These are phyloP conservation scores for Nezara viridula DNA, from an alignment of 2,888 invertebrate genomes.

Conservation along the genomic window DNA sequence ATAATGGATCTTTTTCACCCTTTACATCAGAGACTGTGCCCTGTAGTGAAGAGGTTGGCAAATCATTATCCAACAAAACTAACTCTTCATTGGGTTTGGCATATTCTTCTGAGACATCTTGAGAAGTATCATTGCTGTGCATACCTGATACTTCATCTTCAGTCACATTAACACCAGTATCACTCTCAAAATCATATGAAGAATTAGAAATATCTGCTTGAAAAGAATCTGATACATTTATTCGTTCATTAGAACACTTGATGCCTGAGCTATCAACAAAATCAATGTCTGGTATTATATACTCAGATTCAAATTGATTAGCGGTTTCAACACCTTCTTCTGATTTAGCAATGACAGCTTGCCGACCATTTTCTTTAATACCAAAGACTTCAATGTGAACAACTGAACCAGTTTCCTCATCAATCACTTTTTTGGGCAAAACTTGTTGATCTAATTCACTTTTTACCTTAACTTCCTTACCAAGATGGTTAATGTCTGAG, in stretches of 20 bases:
- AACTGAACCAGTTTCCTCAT: neutral
- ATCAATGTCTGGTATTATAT: constrained; percentile 35
- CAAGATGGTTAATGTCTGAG: constrained; percentile 7
- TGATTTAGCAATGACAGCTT: neutral
- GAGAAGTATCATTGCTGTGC: neutral
- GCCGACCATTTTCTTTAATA: neutral
- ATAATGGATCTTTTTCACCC: constrained; percentile 41
- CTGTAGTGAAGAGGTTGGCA: neutral
- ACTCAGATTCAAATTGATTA: constrained; percentile 1
- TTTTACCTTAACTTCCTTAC: constrained; percentile 8
- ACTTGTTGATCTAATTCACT: neutral
- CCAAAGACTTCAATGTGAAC: neutral
- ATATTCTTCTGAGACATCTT: neutral
- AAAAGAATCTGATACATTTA: neutral
- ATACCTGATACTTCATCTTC: neutral
- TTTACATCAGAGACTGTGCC: neutral
- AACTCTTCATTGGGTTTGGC: neutral
- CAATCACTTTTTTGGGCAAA: neutral
- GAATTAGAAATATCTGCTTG: constrained; percentile 1
- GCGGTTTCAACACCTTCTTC: neutral
- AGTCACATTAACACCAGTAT: neutral
- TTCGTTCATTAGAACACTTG: neutral
- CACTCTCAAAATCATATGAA: constrained; percentile 24
- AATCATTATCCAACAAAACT: neutral
- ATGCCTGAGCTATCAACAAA: constrained; percentile 8